Evolutionary conservation across 2,113 vertebrate species (phyloP), one percentile per base, ranked within the genome.

Genomic region (Sphaerodactylus townsendi): DNA sequence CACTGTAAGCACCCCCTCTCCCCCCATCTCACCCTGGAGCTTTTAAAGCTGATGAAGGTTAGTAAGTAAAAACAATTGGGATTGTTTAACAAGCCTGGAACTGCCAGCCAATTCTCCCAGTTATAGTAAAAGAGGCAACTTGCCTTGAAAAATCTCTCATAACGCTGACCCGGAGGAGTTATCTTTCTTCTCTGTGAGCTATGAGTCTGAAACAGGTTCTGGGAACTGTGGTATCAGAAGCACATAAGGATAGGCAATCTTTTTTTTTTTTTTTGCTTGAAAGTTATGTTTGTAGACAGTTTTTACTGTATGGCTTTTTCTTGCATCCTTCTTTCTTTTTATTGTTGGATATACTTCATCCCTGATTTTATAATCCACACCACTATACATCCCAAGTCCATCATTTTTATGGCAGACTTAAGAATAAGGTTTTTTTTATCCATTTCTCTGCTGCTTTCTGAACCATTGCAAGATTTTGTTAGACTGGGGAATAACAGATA

Each of bases 361-460:
- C 81, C 84, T 79, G 28, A 62, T 68, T 81, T 93, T 92, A 83
- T 85, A 82, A 83, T 85, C 53, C 75, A 1, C 62, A 74, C 25
- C 72, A 77, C 87, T 87, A 39, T 8, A 41, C 69, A 3, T 79
- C 82, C 62, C 85, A 92, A 86, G 87, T 69, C 35, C 5, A 0
- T 56, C 65, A 75, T 17, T 88, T 93, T 90, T 85, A 85, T 74
- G 77, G 19, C 59, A 66, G 79, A 59, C 5, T 85, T 85, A 37
- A 71, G 69, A 88, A 89, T 64, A 64, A 65, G 33, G 15, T 80
- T 44, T 0, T 74, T 89, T 75, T 37, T 69, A 44, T 62, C 41
- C 82, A 76, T 68, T 44, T 30, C 87, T 81, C 39, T 41, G 77
- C 46, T 56, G 68, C 79, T 28, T 53, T n/a, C 82, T 81, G 50